Conservation (phyloP, 2,797 vertebrate species). For the Eremophila alpestris region DNA sequence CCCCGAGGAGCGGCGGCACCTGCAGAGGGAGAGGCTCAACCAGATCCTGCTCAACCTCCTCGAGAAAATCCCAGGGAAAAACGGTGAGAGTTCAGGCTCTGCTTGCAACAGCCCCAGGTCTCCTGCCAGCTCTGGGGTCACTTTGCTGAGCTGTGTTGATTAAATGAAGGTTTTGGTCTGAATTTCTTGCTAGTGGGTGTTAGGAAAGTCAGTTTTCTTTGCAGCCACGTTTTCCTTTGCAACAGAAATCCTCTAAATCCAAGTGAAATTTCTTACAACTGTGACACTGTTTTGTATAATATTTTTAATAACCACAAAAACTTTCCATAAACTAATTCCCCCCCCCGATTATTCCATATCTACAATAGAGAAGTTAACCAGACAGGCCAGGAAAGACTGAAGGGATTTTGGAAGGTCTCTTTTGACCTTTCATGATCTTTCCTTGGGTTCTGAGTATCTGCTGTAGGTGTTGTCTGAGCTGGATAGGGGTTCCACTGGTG, state of each 20-base stretch:
- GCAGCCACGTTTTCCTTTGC: neutral
- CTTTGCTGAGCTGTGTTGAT: neutral
- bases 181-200: rapidly evolving
- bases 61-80: conserved; percentile 93
- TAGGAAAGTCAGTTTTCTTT: neutral
- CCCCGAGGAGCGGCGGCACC: conserved; percentile 83
- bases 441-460: neutral
- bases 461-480: neutral
- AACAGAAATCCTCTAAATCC: neutral
- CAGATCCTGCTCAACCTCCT: conserved; percentile 92
- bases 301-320: neutral
- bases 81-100: conserved; percentile 80
- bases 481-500: neutral
- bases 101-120: rapidly evolving
- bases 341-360: rapidly evolving
- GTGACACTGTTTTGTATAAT: neutral
- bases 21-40: conserved; percentile 91
- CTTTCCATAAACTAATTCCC: neutral
- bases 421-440: neutral
- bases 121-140: rapidly evolving
- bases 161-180: neutral
- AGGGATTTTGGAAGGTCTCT: neutral
- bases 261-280: neutral
- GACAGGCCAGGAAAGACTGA: neutral
- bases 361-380: neutral